Conservation (phyloP, 92 coral and sea anemone genomes). For the Parazoanthus atlanticus region DNA sequence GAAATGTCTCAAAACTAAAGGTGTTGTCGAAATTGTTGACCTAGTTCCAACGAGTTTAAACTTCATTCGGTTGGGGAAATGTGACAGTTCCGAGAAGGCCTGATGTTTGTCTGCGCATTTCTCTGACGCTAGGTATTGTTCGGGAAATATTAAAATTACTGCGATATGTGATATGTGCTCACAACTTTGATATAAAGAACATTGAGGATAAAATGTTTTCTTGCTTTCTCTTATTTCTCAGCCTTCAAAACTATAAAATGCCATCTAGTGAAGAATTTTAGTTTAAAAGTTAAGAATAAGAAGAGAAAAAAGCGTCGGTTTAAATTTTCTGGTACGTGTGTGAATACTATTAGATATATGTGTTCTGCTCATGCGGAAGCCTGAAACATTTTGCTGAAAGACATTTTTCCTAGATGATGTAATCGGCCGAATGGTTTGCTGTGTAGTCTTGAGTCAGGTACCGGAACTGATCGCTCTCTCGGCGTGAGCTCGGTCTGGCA, state of each 20-base stretch:
- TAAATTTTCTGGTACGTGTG: not conserved
- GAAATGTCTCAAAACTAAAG: not conserved
- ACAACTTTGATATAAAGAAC: too few species aligned
- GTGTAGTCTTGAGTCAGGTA: not conserved
- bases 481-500: too few species aligned
- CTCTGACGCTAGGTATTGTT: not conserved
- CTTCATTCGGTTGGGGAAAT: not conserved
- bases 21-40: not conserved
- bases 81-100: not conserved
- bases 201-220: too few species aligned
- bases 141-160: not conserved
- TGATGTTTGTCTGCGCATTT: not conserved
- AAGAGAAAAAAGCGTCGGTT: not conserved
- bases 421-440: not conserved
- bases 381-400: not conserved
- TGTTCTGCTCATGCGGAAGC: not conserved
- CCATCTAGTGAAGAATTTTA: too few species aligned
- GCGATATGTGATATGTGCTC: not conserved
- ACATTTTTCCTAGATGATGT: slow-evolving; percentile 10
- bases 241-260: too few species aligned
- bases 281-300: too few species aligned
- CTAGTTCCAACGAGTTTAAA: not conserved
- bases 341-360: not conserved
- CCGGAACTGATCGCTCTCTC: not conserved
- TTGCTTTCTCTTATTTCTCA: too few species aligned